Base-by-base conservation (phyloP, 2,113 vertebrate genomes). In the Puma concolor region DNA sequence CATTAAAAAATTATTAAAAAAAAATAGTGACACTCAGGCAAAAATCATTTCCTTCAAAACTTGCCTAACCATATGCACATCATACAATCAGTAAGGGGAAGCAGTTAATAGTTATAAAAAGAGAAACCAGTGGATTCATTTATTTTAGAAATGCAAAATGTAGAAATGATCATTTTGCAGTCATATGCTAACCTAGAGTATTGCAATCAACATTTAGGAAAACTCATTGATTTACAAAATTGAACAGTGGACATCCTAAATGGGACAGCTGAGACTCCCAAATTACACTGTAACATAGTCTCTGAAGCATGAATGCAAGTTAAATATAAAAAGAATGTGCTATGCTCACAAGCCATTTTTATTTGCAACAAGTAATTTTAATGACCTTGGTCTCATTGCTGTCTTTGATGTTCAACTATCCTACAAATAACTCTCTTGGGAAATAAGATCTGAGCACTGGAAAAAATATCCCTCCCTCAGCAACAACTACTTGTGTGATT, bases 291-390 rank as follows among this genome's bases (percentile, higher is more conserved):
- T 91, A 91, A 5, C 3, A 44, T 57, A 94, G 64, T 0, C 14
- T 91, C 0, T 91, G 93, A 83, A 98, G 31, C 44, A 97, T 89
- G 94, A 94, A 88, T 74, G 25, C 7, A 98, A 95, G 52, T 66
- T 95, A 98, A 97, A 95, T 80, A 80, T 19, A 3, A 41, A 96
- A 98, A 38, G 19, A 92, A 33, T 44, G 79, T 91, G 4, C 60
- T 94, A 5, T 72, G 83, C 48, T n/a, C 72, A 89, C 16, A 82
- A 92, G 12, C 3, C 93, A 92, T 96, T 98, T 97, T 94, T 48
- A 93, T 67, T 84, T 38, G 1, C 92, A 93, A 29, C 19, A 88
- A 94, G 41, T 1, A 57, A 91, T 94, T 66, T 98, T 67, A 96
- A 94, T 93, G 88, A 88, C 3, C 7, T 15, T 96, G 63, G 80